A percentile compares a stretch with the other conserved stretches of the same genome.
Conservation (phyloP, 2,888 invertebrate genomes). For the Conops quadrifasciatus region DNA sequence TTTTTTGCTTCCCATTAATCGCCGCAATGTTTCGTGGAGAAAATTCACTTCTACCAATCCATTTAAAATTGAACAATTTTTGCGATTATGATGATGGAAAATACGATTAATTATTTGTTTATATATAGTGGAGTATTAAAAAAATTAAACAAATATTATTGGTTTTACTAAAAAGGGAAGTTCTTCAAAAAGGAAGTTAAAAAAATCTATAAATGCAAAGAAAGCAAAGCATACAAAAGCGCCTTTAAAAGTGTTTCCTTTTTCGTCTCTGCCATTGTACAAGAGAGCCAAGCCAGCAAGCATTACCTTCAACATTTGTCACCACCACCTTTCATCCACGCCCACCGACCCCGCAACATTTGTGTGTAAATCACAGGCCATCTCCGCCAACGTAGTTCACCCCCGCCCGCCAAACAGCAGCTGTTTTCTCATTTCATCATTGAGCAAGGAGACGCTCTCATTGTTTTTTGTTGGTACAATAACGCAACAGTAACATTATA, state of each 20-base stretch:
- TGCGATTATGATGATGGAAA: too few species aligned
- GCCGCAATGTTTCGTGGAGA: too few species aligned
- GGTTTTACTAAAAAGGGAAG: too few species aligned
- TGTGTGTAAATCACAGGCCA: background rate
- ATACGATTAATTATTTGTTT: too few species aligned
- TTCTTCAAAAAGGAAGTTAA: too few species aligned
- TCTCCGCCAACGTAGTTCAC: slow-evolving; percentile 3
- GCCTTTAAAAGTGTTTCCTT: slow-evolving; percentile 1
- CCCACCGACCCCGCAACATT: background rate
- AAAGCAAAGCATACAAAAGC: too few species aligned
- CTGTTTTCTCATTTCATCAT: background rate
- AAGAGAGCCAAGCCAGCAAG: background rate
- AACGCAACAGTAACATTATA: slow-evolving; percentile 10
- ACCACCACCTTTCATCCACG: background rate
- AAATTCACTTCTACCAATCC: too few species aligned
- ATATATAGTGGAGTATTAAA: too few species aligned
- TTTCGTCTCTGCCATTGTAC: background rate
- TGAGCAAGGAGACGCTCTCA: background rate
- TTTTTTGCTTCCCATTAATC: background rate
- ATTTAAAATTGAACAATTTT: too few species aligned
- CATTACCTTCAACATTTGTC: slow-evolving; percentile 11
- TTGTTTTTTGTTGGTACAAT: background rate
- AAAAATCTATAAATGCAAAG: too few species aligned
- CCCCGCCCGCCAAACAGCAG: slow-evolving; percentile 1
- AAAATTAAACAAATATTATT: too few species aligned